Evolutionary conservation across 2,888 invertebrate genomes (phyloP).

Genomic region (Tinea trinotella): DNA sequence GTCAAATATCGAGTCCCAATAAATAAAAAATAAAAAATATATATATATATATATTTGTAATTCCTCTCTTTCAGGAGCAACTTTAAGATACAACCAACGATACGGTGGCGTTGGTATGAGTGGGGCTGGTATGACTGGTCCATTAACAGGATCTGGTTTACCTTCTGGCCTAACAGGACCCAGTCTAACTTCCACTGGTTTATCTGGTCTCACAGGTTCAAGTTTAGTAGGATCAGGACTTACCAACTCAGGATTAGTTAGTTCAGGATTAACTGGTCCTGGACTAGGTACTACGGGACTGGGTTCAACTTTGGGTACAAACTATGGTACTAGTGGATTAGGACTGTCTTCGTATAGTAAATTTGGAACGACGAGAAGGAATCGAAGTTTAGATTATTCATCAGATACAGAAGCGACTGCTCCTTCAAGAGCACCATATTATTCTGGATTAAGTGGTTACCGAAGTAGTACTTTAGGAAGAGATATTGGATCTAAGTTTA

Average conservation of each 20-base stretch:
- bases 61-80: slow-evolving; percentile 51
- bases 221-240: slow-evolving; percentile 54
- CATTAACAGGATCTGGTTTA: slow-evolving; percentile 39
- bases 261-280: slow-evolving; percentile 49
- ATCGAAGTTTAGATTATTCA: slow-evolving; percentile 90
- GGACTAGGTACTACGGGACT: slow-evolving; percentile 52
- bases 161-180: slow-evolving; percentile 22
- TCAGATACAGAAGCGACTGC: slow-evolving; percentile 96
- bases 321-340: slow-evolving; percentile 56
- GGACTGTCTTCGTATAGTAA: slow-evolving; percentile 59
- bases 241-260: slow-evolving; percentile 52
- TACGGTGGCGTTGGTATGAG: slow-evolving; percentile 63
- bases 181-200: slow-evolving; percentile 55
- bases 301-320: slow-evolving; percentile 48
- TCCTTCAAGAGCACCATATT: slow-evolving; percentile 81
- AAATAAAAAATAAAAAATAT: no score
- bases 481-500: slow-evolving; percentile 78
- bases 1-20: no score
- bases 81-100: slow-evolving; percentile 75
- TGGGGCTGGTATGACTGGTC: slow-evolving; percentile 36
- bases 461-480: slow-evolving; percentile 67
- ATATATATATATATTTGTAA: no score
- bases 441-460: slow-evolving; percentile 73
- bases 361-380: slow-evolving; percentile 79
- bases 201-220: slow-evolving; percentile 61